A percentile compares a stretch with the other conserved stretches of the same genome.
These are phyloP conservation scores for Camptogramma bilineatum DNA, from an alignment of 2,888 invertebrate species.

Conservation along the genomic window DNA sequence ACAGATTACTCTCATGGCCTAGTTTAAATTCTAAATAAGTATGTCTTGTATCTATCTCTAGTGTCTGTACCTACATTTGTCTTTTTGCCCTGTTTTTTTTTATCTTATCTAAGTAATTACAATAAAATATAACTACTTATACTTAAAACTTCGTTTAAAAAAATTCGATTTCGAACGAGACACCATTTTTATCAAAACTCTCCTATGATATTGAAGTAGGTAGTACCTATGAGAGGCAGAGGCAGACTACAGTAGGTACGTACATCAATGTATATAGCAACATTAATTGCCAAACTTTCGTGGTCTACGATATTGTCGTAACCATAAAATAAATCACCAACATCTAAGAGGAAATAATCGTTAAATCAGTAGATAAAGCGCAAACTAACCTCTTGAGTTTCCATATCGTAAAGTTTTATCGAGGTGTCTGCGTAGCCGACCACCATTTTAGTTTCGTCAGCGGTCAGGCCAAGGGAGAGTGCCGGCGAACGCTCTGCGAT, in stretches of 20 bases:
- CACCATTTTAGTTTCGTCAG: constrained; percentile 64
- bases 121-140: too few species aligned
- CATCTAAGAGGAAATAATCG: constrained; percentile 21
- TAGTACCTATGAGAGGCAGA: too few species aligned
- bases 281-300: not conserved
- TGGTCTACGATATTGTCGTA: constrained; percentile 9
- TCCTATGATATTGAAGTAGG: too few species aligned
- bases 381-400: constrained; percentile 69
- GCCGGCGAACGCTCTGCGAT: constrained; percentile 65
- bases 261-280: not conserved
- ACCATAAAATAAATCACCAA: constrained; percentile 17
- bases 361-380: constrained; percentile 30
- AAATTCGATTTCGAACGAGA: too few species aligned
- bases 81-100: too few species aligned
- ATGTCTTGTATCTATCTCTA: too few species aligned
- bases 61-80: too few species aligned
- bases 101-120: too few species aligned
- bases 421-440: constrained; percentile 73
- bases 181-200: too few species aligned
- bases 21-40: too few species aligned
- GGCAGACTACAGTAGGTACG: not conserved
- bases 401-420: constrained; percentile 74
- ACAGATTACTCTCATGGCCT: too few species aligned
- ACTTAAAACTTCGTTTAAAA: too few species aligned
- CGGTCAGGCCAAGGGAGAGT: constrained; percentile 64